Evolutionary conservation across 2,113 vertebrate species (phyloP), one percentile per base, ranked within the genome.

Genomic region (Anguilla japonica): DNA sequence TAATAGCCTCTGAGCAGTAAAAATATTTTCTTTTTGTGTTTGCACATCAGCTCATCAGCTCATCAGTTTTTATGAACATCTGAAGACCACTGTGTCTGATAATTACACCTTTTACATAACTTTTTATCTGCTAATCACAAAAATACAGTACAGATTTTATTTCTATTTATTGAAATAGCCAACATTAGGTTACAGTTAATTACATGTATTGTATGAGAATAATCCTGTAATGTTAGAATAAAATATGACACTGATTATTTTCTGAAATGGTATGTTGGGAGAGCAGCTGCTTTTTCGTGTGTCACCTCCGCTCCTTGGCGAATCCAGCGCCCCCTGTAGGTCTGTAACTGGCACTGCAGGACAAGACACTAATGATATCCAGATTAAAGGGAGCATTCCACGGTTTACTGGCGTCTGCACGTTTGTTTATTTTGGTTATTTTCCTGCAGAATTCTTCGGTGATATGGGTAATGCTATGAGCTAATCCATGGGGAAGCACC

Each of bases 401-500:
- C 90, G 88, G 90, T 91, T 89, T 88, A 81, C 81, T 84, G 83
- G 81, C 57, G 90, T 91, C 88, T 92, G 91, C 93, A 89, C 92
- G 88, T 91, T 93, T 87, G 90, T 91, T 86, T 13, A 13, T 53
- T 53, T 2, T 53, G 11, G 7, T 88, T 91, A 86, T 93, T 91
- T 93, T 93, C 75, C 89, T 83, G 75, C 41, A 84, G 84, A 92
- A 88, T 88, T 92, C 89, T 93, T 89, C 85, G 88, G 89, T 92
- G 89, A 89, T 93, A 89, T 87, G 92, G 91, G 89, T 88, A 90
- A 89, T 89, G 86, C 83, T 87, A 87, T 95, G 95, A 96, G 92
- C 93, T 95, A 93, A 95, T 95, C 91, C 91, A 90, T 85, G 92
- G 91, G 91, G 94, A 94, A 94, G 91, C 92, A 91, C 93, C 92